A percentile compares a stretch with the other conserved stretches of the same genome.
These are phyloP conservation scores for Eleginops maclovinus DNA, from an alignment of 2,113 vertebrate genomes.

Conservation along the genomic window DNA sequence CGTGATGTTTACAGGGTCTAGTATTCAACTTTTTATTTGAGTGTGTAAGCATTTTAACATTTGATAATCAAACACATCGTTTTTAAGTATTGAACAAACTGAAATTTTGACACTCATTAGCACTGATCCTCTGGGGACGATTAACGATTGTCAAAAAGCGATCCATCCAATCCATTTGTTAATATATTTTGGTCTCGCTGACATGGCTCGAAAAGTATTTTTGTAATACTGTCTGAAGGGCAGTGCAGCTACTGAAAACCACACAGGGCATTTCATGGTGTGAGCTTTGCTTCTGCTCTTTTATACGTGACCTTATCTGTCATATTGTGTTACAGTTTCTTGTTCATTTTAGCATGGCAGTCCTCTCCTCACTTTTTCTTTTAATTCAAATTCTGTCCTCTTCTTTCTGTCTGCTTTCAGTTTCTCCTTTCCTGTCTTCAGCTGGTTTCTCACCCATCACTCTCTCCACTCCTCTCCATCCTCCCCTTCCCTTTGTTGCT, in stretches of 20 bases:
- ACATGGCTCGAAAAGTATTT: not conserved
- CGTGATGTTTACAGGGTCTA: not conserved
- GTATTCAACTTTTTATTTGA: not conserved
- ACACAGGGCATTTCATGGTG: slow-evolving; percentile 3
- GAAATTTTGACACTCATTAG: not conserved
- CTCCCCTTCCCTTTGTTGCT: slow-evolving; percentile 27
- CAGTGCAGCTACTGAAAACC: not conserved
- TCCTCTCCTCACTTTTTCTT: slow-evolving; percentile 15
- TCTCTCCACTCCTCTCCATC: slow-evolving; percentile 7
- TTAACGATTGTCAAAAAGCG: not conserved
- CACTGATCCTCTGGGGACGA: not conserved
- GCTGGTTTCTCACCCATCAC: slow-evolving; percentile 3
- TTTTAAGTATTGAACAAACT: not conserved
- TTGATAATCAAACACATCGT: too few species aligned
- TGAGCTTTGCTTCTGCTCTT: slow-evolving; percentile 19
- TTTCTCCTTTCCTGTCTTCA: slow-evolving; percentile 17
- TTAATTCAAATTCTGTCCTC: slow-evolving; percentile 6
- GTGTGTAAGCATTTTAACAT: not conserved
- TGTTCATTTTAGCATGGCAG: slow-evolving; percentile 19
- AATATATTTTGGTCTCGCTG: not conserved
- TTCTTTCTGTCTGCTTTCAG: slow-evolving; percentile 5
- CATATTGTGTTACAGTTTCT: slow-evolving; percentile 21
- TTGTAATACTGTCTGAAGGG: not conserved
- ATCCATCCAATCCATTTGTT: not conserved
- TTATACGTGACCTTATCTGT: slow-evolving; percentile 30